Evolutionary conservation across 2,797 vertebrate genomes (phyloP), one percentile per base, ranked within the genome.

Genomic region (Alectoris magna): DNA sequence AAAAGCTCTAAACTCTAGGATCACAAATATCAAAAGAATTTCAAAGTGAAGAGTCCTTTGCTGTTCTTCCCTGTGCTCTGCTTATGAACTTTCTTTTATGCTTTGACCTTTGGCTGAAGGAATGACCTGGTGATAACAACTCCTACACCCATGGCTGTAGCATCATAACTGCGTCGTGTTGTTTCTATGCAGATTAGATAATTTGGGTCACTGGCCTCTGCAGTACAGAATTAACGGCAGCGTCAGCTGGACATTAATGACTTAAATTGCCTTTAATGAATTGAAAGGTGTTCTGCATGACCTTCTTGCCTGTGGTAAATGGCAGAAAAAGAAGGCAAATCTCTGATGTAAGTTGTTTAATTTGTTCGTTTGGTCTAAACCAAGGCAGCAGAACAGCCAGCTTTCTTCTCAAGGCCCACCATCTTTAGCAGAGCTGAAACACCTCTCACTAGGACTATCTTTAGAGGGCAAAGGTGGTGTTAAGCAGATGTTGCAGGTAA

Each of bases 181-280:
- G n/a, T 21, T 87, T 75, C 53, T 90, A 14, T 18, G 56, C 24
- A 58, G 31, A 55, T 70, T 84, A 78, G 68, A 86, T 75, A 64
- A 70, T 68, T 79, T 48, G 58, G 74, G 44, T 79, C 68, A 58
- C 51, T 77, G 75, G 49, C 24, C 62, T 74, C 62, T 71, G 34
- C 41, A 83, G 49, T 74, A 27, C 38, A 74, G 43, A 86, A 64
- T 82, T 84, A 82, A 58, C 41, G 39, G 51, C 74, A 70, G 34
- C 31, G n/a, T 91, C 76, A 91, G 64, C 14, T 69, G 48, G 64
- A 76, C 23, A 29, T 77, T 93, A 94, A 84, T 77, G 68, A 62
- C 64, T 90, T 80, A 81, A 88, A 88, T 88, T 93, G 23, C 19
- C 62, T 80, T 67, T 80, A 77, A 93, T 88, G 66, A 94, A 94